Conservation (phyloP, 1,140 invertebrate species). For the Bombus ignitus region DNA sequence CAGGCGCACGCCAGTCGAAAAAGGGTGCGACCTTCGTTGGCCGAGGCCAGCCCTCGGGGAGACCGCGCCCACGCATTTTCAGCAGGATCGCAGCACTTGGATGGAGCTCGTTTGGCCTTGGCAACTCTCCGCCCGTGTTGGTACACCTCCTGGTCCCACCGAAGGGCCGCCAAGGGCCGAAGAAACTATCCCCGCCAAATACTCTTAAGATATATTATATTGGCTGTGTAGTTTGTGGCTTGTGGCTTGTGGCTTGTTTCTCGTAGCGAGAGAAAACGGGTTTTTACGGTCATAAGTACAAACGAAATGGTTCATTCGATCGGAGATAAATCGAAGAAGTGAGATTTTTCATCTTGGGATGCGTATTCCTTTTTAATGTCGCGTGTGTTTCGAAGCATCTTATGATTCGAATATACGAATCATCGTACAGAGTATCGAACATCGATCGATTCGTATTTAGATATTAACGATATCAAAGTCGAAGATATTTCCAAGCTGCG, state of each 20-base stretch:
- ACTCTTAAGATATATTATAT: no score
- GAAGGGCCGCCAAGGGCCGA: constrained; percentile 53
- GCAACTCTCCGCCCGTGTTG: constrained; percentile 19
- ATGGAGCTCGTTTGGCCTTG: constrained; percentile 76
- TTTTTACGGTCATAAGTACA: constrained; percentile 33
- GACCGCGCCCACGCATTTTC: constrained; percentile 83
- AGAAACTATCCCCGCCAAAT: background rate
- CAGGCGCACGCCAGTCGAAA: constrained; percentile 66
- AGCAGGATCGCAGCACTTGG: constrained; percentile 80
- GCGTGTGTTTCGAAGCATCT: no score
- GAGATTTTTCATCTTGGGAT: no score
- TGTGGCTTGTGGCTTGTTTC: background rate
- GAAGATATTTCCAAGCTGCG: no score
- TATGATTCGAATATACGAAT: no score
- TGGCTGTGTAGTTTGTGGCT: background rate
- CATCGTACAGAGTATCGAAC: no score
- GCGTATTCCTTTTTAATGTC: no score
- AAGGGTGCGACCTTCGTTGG: constrained; percentile 80
- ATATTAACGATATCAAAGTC: no score
- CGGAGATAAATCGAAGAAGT: no score
- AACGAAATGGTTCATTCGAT: no score
- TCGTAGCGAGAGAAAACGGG: constrained; percentile 37
- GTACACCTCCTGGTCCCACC: constrained; percentile 9
- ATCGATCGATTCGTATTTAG: no score
- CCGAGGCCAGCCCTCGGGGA: constrained; percentile 81